Base-by-base conservation (phyloP, 2,113 vertebrate species). In the Rhynchomys soricoides region DNA sequence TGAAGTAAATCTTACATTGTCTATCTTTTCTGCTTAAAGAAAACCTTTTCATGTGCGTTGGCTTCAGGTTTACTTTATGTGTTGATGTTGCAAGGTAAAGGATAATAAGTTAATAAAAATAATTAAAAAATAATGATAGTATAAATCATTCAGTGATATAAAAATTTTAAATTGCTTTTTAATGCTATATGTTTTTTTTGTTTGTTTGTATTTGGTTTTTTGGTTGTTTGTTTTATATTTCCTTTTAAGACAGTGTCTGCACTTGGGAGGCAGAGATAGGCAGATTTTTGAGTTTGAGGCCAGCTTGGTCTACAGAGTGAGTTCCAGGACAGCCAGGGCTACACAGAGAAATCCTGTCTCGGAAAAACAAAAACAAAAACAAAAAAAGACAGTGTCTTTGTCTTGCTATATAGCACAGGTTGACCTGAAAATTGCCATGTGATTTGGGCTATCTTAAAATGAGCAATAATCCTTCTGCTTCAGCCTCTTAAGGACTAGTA, bases 101-200 rank as follows among this genome's bases (percentile, higher is more conserved):
- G 31, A 8, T 66, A 13, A 79, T 68, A 81, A 93, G 29, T 94
- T 95, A 40, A 90, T 86, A 64, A 94, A 26, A 10, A 68, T 43
- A 92, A 90, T 95, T 87, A 5, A 59, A 75, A 89, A 19, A 92
- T 94, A 43, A 87, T 50, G 4, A 16, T 81, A 75, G 92, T 11
- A 68, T 37, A 90, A 77, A 12, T 82, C 94, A 71, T 74, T 90
- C 45, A 74, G n/a, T 74, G 34, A 81, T 52, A 71, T 64, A 73
- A 29, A 83, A 64, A 70, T 34, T 66, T 83, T 66, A 64, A 73
- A 78, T 45, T 31, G 24, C 22, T 68, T 75, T 90, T 94, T 26
- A 85, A 70, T 90, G n/a, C 24, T 96, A 29, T 34, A 12, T 8
- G 24, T 64, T 64, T 3, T 40, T 59, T 82, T 82, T n/a, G n/a